Conservation (phyloP, 2,797 vertebrate genomes). For the Ctenopoma multispine region DNA sequence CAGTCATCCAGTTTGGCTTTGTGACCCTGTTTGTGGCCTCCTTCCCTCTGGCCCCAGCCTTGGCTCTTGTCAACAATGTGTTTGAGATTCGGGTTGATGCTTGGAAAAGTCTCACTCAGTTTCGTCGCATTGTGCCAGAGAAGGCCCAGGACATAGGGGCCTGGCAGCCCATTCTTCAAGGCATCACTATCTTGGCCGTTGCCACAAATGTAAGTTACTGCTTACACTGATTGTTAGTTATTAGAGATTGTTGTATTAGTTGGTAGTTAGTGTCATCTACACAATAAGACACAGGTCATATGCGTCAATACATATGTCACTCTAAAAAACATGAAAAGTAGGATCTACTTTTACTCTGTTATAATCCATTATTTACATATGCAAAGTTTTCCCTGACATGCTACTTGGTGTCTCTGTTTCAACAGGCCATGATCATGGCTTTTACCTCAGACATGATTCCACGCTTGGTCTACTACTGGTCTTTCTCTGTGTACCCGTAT, state of each 20-base stretch:
- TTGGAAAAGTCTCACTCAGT: constrained; percentile 95
- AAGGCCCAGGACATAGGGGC: constrained; percentile 94
- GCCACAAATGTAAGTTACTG: constrained; percentile 89
- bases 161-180: constrained; percentile 96
- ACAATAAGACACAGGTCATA: neutral
- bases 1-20: constrained; percentile 98
- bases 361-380: neutral
- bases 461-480: constrained; percentile 96
- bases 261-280: neutral
- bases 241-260: too few species aligned
- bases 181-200: constrained; percentile 91
- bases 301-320: neutral
- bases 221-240: neutral
- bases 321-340: neutral
- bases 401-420: constrained; percentile 2
- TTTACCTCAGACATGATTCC: constrained; percentile 98
- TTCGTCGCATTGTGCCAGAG: constrained; percentile 89
- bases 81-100: constrained; percentile 93
- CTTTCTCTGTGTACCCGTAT: constrained; percentile 91
- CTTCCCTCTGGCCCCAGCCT: constrained; percentile 92
- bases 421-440: constrained; percentile 94
- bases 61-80: constrained; percentile 95
- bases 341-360: too few species aligned
- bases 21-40: constrained; percentile 97
- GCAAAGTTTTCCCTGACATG: neutral